A percentile compares a stretch with the other conserved stretches of the same genome.
These are phyloP conservation scores for Mylabris phalerata DNA, from an alignment of 1,140 invertebrate species.

Conservation along the genomic window DNA sequence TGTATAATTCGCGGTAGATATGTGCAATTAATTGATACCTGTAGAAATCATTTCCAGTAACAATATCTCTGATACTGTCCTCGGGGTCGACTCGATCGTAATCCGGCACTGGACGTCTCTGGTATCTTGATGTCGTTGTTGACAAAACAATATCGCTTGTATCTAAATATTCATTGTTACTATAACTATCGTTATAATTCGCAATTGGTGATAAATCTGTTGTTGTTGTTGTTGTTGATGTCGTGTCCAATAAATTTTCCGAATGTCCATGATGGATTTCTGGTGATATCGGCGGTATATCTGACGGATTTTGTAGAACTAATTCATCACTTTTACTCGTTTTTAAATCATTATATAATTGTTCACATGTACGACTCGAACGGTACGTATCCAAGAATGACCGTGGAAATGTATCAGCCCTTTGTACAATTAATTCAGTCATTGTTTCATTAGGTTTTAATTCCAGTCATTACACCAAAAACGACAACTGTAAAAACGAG, in stretches of 20 bases:
- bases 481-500: too few relatives aligned
- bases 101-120: constrained; percentile 23
- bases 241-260: constrained; percentile 36
- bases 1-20: constrained; percentile 7
- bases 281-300: constrained; percentile 30
- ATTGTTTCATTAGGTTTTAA: constrained; percentile 16
- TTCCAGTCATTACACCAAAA: too few relatives aligned
- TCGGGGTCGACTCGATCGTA: constrained; percentile 54
- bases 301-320: constrained; percentile 37
- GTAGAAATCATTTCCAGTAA: constrained; percentile 58
- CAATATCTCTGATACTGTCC: constrained; percentile 57
- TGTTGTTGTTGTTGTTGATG: constrained; percentile 28
- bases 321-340: constrained; percentile 41
- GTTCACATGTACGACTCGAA: constrained; percentile 31
- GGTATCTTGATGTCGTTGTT: constrained; percentile 1
- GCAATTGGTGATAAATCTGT: not conserved
- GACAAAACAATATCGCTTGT: constrained; percentile 31
- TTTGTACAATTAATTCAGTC: constrained; percentile 39
- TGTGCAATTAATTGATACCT: constrained; percentile 40
- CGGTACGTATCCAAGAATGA: constrained; percentile 38
- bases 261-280: constrained; percentile 40
- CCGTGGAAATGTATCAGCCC: constrained; percentile 40
- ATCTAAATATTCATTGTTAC: constrained; percentile 34
- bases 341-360: constrained; percentile 37
- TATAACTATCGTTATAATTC: not conserved